Evolutionary conservation across 2,888 invertebrate species (phyloP), one percentile per base, ranked within the genome.

Genomic region (Trissonchulus latispiculum): DNA sequence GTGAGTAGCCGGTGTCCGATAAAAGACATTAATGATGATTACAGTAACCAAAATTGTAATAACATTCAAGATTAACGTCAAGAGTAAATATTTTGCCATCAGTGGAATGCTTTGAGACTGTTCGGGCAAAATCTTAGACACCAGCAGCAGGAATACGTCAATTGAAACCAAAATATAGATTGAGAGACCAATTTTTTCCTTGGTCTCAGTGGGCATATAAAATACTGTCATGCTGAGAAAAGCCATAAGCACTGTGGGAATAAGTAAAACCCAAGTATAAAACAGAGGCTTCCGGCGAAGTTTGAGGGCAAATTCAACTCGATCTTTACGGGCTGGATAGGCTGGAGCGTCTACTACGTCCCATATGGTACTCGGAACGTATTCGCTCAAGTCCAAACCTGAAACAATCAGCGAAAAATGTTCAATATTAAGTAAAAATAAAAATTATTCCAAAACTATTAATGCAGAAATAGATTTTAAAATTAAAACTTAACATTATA

Each of bases 11-110:
- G 96, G 59, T 94, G 94, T 86, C 61, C 97, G 88, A 87, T 97
- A 99, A 86, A 99, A 97, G 92, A 95, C 95, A 86, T 99, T 99
- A 84, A 99, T 97, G 84, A 99, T 96, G 83, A 99, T 90, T 77
- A 99, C 97, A 23, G 99, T 99, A 73, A 97, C 93, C 80, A 99
- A 88, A 86, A 99, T 99, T 87, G 96, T 95, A 83, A 99, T 94
- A 76, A 99, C 96, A 86, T 99, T 99, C 95, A 99, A 95, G 81
- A 99, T 95, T 87, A 99, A 99, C 73, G 97, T 99, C 86, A 99
- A 96, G 72, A 99, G 89, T 78, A 99, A 37, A 85, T 99, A 99
- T 87, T 96, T 96, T 29, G 85, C 85, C 62, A 85, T 85, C n/a
- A 64, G 29, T 29, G 66, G 66, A 64, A 64, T 35, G 15, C 32